phyloP scores from a whole-genome alignment of 2,797 vertebrate genomes.

The Mormyrus hasselquistii region DNA sequence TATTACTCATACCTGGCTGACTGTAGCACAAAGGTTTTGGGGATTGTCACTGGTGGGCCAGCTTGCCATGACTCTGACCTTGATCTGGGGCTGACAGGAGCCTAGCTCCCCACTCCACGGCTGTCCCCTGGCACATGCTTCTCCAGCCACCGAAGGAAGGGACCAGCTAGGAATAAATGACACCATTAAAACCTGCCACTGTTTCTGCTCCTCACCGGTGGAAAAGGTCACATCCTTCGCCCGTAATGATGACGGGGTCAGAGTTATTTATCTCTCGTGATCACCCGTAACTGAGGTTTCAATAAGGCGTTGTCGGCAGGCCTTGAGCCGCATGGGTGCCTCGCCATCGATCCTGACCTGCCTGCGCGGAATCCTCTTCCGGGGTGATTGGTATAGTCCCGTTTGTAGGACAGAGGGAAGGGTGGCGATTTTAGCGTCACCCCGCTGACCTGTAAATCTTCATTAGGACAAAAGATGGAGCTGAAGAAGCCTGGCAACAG shows the following conservation, averaged over 20 bases:
- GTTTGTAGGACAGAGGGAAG: background rate
- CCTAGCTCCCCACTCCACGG: background rate
- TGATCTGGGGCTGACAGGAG: conserved; percentile 20
- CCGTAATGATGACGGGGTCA: conserved; percentile 50
- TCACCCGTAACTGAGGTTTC: conserved; percentile 36
- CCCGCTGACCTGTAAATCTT: conserved; percentile 21
- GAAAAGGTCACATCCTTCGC: conserved; percentile 38
- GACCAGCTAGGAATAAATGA: conserved; percentile 45
- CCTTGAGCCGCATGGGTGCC: background rate
- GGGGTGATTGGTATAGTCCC: no score
- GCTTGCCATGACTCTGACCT: conserved; percentile 20
- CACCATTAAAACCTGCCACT: conserved; percentile 44
- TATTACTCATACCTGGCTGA: background rate
- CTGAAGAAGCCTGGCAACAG: conserved; percentile 7
- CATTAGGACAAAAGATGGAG: conserved; percentile 27
- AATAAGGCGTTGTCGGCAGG: conserved; percentile 36
- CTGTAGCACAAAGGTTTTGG: background rate
- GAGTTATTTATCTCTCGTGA: conserved; percentile 44
- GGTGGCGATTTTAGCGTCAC: background rate
- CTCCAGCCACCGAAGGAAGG: conserved; percentile 19
- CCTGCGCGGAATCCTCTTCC: background rate
- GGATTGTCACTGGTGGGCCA: background rate
- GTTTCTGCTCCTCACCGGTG: conserved; percentile 44
- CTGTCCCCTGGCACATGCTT: background rate
- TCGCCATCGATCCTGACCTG: background rate